Evolutionary conservation across 2,797 vertebrate genomes (phyloP).

Genomic region (Rhinogobio ventralis): DNA sequence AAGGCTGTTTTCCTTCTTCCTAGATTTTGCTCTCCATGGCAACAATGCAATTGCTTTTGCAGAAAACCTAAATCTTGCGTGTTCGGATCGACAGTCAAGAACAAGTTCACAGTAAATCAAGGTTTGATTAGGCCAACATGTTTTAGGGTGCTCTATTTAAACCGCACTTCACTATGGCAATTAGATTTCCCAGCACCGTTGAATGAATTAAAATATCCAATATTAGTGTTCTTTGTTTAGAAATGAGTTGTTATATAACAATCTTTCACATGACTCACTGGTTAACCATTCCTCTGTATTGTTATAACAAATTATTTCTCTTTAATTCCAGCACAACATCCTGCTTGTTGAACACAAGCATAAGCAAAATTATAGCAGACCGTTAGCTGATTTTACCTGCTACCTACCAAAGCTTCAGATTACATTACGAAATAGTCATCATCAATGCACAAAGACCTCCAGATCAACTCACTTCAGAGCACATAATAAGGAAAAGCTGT

Average conservation of each 20-base stretch:
- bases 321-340: conserved; percentile 14
- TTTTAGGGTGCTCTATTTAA: conserved; percentile 22
- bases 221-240: neutral
- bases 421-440: conserved; percentile 39
- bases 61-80: conserved; percentile 41
- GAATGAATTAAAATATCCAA: neutral
- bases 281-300: conserved; percentile 30
- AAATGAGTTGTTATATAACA: conserved; percentile 10
- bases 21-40: conserved; percentile 66
- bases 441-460: conserved; percentile 48
- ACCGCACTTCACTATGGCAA: neutral
- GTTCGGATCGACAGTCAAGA: conserved; percentile 13
- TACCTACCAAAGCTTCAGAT: conserved; percentile 43
- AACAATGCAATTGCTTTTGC: conserved; percentile 67
- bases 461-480: conserved; percentile 67
- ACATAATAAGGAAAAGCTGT: conserved; percentile 69
- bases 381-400: conserved; percentile 31
- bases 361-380: conserved; percentile 10
- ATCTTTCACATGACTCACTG: neutral
- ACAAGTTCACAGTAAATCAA: conserved; percentile 71
- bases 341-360: conserved; percentile 10
- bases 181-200: neutral
- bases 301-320: neutral
- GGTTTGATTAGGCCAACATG: conserved; percentile 48
- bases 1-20: conserved; percentile 61